Base-by-base conservation (phyloP, 1,140 invertebrate species). In the Sinonovacula constricta region DNA sequence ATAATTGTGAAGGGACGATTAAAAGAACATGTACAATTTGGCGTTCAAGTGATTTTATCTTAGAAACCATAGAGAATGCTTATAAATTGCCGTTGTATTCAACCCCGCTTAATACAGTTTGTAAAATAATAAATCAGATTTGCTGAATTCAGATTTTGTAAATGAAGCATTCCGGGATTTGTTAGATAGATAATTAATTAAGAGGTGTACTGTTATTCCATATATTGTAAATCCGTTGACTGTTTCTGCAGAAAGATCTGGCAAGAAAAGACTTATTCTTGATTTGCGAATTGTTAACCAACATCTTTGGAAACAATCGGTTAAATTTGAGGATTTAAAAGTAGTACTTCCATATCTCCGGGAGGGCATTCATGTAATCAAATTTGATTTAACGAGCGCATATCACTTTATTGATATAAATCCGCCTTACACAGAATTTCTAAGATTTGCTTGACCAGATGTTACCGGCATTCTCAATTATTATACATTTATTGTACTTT, bases 11-110 rank as follows among this genome's bases (percentile, higher is more conserved):
- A 45, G 34, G 45, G 60, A 22, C 31, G 71, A 36, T 54, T 72
- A 39, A 71, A 34, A 36, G 45, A 72, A 49, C 1, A 72, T 60
- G 34, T 60, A 33, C 5, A 57, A 39, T 49, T 72, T 60, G 49
- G 66, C 39, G 26, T 30, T 63, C 30, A 31, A 10, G 1, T 53
- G 34, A 51, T 10, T 77, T 77, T 66, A 65, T 67, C 0, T 49
- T 68, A 39, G 74, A 77, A 18, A 31, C 59, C 1, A 59, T 77
- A n/a, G 22, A 77, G 30, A 75, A 75, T 63, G 71, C 59, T 15
- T 63, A 66, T 30, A 74, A 74, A 65, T 75, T 56, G 57, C 74
- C 59, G 5, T 72, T 72, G 12, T 72, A 22, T 62, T 60, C 70
- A 0, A 39, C 3, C 18, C 68, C 30, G 18, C 14, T 18, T 57